Conservation (phyloP, 2,888 invertebrate species). For the Leistus spinibarbis region DNA sequence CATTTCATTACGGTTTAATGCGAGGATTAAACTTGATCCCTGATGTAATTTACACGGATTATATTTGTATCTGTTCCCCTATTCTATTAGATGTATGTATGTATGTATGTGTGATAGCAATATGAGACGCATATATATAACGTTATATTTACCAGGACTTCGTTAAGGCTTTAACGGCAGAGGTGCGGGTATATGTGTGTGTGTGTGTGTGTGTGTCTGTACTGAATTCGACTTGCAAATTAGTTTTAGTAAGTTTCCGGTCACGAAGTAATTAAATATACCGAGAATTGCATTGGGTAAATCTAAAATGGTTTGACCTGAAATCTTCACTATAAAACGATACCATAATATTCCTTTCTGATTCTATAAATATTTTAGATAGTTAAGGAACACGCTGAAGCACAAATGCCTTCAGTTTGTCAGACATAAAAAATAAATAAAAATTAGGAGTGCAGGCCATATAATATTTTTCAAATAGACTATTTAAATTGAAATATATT, state of each 20-base stretch:
- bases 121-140: not conserved
- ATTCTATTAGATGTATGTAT: too few relatives aligned
- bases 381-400: too few relatives aligned
- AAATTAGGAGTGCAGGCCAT: too few relatives aligned
- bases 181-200: too few relatives aligned
- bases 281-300: not conserved
- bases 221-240: conserved; percentile 32
- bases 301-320: too few relatives aligned
- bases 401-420: too few relatives aligned
- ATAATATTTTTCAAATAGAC: too few relatives aligned
- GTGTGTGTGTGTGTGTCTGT: conserved; percentile 14
- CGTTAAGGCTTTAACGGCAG: not conserved
- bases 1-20: not conserved
- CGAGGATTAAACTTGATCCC: not conserved
- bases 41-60: not conserved
- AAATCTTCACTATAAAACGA: too few relatives aligned
- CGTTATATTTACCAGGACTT: not conserved
- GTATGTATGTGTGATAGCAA: not conserved
- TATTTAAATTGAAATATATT: too few relatives aligned
- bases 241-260: conserved; percentile 31
- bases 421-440: too few relatives aligned
- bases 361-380: too few relatives aligned
- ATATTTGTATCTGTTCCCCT: not conserved
- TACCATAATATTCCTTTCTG: too few relatives aligned
- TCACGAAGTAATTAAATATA: conserved; percentile 33